Evolutionary conservation across 2,113 vertebrate genomes (phyloP).

Genomic region (Rhabdornis inornatus): DNA sequence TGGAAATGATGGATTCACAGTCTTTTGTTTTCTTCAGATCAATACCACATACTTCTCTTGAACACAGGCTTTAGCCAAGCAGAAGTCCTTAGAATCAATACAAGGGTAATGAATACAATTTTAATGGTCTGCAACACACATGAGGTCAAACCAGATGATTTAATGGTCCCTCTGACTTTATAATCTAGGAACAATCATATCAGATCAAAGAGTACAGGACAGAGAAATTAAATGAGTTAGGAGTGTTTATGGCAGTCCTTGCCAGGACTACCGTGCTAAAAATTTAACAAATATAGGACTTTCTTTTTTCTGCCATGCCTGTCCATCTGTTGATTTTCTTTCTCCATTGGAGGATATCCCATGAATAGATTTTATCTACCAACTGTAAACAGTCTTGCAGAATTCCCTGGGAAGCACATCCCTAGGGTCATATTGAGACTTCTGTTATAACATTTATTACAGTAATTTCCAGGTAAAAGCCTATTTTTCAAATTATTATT

Average conservation of each 20-base stretch:
- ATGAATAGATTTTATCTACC: neutral
- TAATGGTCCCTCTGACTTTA: neutral
- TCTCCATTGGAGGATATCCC: neutral
- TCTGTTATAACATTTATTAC: neutral
- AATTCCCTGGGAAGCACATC: neutral
- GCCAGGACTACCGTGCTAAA: neutral
- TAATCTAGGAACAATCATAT: neutral
- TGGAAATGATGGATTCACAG: slow-evolving; percentile 5
- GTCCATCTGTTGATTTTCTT: neutral
- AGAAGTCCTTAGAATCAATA: slow-evolving; percentile 9
- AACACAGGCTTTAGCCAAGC: neutral
- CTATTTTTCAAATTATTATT: neutral
- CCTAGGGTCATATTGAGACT: neutral
- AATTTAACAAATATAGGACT: neutral
- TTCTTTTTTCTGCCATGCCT: neutral
- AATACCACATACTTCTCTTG: neutral
- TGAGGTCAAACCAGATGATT: neutral
- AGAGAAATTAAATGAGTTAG: neutral
- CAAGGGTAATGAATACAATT: slow-evolving; percentile 10
- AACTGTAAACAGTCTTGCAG: neutral
- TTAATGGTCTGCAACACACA: neutral
- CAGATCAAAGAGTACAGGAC: neutral
- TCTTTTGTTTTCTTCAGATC: neutral
- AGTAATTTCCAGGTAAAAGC: neutral
- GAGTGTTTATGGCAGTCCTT: neutral